Evolutionary conservation across 2,113 vertebrate genomes (phyloP).

Genomic region (Psilopsiagon aymara): DNA sequence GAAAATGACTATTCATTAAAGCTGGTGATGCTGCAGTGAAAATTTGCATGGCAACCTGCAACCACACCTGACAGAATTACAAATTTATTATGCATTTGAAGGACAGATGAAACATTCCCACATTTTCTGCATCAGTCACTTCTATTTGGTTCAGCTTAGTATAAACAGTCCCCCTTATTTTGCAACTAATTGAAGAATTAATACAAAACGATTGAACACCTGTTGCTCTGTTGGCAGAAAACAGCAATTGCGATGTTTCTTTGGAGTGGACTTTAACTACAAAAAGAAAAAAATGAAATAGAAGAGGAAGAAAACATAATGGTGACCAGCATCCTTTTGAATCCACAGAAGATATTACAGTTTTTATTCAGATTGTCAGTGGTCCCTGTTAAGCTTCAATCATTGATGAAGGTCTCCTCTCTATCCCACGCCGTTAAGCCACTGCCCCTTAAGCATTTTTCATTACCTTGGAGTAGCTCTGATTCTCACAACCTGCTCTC

Average conservation of each 20-base stretch:
- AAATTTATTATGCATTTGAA: conserved; percentile 14
- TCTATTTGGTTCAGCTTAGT: conserved; percentile 32
- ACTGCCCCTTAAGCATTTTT: background rate
- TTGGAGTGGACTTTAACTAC: background rate
- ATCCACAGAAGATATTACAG: background rate
- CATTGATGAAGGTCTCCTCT: background rate
- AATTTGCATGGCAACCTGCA: conserved; percentile 32
- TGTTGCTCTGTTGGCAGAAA: conserved; percentile 54
- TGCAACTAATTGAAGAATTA: conserved; percentile 64
- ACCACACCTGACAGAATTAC: conserved; percentile 17
- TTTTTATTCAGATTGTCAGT: background rate
- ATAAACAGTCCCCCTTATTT: conserved; percentile 48
- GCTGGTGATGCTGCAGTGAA: background rate
- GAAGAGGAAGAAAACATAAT: background rate
- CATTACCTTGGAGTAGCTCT: background rate
- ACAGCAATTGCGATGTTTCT: conserved; percentile 36
- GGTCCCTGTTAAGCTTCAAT: background rate
- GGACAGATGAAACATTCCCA: conserved; percentile 43
- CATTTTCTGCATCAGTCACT: conserved; percentile 58
- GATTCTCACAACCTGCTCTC: background rate
- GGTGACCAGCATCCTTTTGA: background rate
- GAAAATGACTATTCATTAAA: conserved; percentile 23
- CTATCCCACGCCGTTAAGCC: background rate
- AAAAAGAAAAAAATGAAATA: background rate
- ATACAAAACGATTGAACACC: conserved; percentile 58